phyloP scores from a whole-genome alignment of 2,888 invertebrate genomes.

The Drosophila conformis region DNA sequence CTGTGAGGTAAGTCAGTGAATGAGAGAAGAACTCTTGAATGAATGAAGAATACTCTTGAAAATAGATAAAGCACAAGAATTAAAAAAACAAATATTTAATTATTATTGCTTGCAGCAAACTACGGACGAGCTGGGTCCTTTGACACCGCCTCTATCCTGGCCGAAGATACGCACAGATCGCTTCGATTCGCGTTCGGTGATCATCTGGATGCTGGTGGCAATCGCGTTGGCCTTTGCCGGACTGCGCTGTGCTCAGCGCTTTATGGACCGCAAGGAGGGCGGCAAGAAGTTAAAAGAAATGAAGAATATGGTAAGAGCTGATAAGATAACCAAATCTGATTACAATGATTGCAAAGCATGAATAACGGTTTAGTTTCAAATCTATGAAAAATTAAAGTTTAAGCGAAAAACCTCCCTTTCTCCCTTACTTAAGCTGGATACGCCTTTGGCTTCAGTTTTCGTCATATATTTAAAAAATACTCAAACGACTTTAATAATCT shows the following conservation, averaged over 20 bases:
- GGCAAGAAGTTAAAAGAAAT: constrained; percentile 13
- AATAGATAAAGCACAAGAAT: background rate
- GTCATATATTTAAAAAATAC: background rate
- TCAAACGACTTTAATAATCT: background rate
- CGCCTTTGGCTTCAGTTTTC: too few species aligned
- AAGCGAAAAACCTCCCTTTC: background rate
- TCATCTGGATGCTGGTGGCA: constrained; percentile 83
- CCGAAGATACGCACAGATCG: constrained; percentile 79
- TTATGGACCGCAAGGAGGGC: constrained; percentile 69
- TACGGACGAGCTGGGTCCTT: constrained; percentile 36
- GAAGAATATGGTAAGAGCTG: constrained; percentile 40
- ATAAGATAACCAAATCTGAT: background rate
- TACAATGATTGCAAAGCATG: background rate
- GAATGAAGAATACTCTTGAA: background rate
- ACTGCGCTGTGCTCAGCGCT: constrained; percentile 70
- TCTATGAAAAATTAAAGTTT: background rate
- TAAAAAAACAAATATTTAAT: background rate
- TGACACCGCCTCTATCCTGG: constrained; percentile 75
- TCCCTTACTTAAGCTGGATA: too few species aligned
- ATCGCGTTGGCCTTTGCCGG: constrained; percentile 81
- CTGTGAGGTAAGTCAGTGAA: constrained; percentile 51
- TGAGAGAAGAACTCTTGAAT: background rate
- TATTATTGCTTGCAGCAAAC: constrained; percentile 12
- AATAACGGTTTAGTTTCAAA: background rate
- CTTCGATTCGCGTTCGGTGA: constrained; percentile 83